A percentile compares a stretch with the other conserved stretches of the same genome.
Conservation (phyloP, 2,888 invertebrate genomes). For the Falcaria lacertinaria region DNA sequence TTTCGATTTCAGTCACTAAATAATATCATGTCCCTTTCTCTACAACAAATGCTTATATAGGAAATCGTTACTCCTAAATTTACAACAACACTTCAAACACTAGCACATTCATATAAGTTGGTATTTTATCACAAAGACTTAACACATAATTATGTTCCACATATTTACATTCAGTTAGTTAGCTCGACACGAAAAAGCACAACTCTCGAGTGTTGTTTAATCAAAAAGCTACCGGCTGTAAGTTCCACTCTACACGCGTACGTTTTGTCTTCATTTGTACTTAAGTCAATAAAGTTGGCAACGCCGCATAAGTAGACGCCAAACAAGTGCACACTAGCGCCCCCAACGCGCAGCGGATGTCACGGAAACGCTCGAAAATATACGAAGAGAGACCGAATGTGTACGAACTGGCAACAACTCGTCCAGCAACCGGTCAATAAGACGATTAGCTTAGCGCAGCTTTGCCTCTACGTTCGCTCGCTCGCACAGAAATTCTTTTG, state of each 20-base stretch:
- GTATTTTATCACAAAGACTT: constrained; percentile 63
- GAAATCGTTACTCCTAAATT: constrained; percentile 20
- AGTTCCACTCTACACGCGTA: constrained; percentile 74
- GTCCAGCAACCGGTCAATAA: constrained; percentile 79
- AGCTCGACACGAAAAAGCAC: constrained; percentile 36
- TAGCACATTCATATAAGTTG: constrained; percentile 36
- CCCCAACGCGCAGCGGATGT: constrained; percentile 77
- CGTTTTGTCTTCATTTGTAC: constrained; percentile 76
- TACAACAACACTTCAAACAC: constrained; percentile 34
- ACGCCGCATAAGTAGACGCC: constrained; percentile 78
- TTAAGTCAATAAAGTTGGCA: constrained; percentile 79
- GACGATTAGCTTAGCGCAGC: constrained; percentile 75
- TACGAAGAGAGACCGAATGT: constrained; percentile 63
- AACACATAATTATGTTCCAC: constrained; percentile 41
- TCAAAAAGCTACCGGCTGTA: constrained; percentile 72
- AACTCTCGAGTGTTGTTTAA: constrained; percentile 44
- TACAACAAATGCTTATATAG: constrained; percentile 17
- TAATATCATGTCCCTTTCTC: constrained; percentile 55
- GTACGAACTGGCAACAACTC: constrained; percentile 73
- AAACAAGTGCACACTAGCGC: constrained; percentile 76
- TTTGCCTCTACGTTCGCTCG: constrained; percentile 36
- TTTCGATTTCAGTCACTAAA: constrained; percentile 37
- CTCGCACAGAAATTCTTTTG: constrained; percentile 52
- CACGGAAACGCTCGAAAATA: constrained; percentile 54
- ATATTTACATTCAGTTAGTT: constrained; percentile 31